Conservation (phyloP, 2,797 vertebrate genomes). For the Pseudochaenichthys georgianus region DNA sequence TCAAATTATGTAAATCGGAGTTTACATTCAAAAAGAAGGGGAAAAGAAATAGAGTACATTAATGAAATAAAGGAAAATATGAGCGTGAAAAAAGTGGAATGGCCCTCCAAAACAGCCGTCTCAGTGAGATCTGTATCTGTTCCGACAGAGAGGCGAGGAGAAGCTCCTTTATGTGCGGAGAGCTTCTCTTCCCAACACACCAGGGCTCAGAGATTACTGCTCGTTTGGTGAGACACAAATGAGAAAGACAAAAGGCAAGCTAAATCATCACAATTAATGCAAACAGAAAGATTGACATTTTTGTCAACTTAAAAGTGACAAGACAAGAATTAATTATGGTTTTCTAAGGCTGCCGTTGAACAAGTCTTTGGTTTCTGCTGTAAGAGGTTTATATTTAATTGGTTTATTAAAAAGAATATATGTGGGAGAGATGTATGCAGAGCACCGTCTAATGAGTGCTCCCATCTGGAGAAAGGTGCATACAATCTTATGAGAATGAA, state of each 20-base stretch:
- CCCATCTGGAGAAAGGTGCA: neutral
- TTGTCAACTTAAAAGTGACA: conserved; percentile 31
- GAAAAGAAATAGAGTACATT: conserved; percentile 47
- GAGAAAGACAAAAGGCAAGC: neutral
- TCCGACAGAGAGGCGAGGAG: conserved; percentile 18
- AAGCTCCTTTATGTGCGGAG: conserved; percentile 46
- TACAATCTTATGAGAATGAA: neutral
- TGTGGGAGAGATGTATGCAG: neutral
- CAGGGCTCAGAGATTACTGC: conserved; percentile 54
- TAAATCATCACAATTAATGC: conserved; percentile 1
- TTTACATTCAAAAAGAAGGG: conserved; percentile 11
- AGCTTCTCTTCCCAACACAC: conserved; percentile 41
- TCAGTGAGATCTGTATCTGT: conserved; percentile 67
- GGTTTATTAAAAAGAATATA: neutral
- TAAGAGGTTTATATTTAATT: neutral
- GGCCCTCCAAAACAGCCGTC: conserved; percentile 56
- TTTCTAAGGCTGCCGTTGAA: conserved; percentile 14
- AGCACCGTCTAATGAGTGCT: neutral
- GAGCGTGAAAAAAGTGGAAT: conserved; percentile 62
- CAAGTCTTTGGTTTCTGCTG: neutral
- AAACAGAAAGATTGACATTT: conserved; percentile 37
- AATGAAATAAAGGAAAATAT: conserved; percentile 45
- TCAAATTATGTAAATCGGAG: conserved; percentile 49
- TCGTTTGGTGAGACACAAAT: conserved; percentile 37
- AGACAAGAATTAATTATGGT: conserved; percentile 23